A percentile compares a stretch with the other conserved stretches of the same genome.
These are phyloP conservation scores for Philotrypesis tridentata DNA, from an alignment of 1,140 invertebrate genomes.

Conservation along the genomic window DNA sequence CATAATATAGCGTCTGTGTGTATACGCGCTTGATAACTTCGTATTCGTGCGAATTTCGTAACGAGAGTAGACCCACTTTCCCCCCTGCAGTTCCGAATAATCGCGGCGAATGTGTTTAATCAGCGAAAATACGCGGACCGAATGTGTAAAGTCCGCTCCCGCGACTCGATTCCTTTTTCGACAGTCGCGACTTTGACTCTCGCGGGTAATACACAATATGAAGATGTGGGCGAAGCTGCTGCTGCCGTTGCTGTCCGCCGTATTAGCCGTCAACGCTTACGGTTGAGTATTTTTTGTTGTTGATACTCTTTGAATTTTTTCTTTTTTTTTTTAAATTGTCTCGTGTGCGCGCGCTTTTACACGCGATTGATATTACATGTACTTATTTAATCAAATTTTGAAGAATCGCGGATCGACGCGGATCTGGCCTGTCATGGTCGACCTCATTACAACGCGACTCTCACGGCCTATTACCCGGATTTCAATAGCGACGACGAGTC, in stretches of 20 bases:
- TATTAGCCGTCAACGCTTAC: neutral
- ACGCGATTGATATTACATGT: neutral
- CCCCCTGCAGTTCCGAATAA: no score
- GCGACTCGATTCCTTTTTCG: neutral
- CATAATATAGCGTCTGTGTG: no score
- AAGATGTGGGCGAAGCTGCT: neutral
- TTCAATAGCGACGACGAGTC: constrained; percentile 64
- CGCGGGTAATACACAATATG: neutral
- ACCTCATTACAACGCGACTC: constrained; percentile 66
- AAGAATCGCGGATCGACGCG: neutral
- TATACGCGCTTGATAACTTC: no score
- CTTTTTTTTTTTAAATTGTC: no score
- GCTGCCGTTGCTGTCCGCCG: neutral
- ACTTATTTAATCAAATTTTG: neutral
- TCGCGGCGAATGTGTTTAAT: neutral
- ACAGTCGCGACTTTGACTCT: neutral
- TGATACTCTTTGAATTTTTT: neutral
- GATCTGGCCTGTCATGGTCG: constrained; percentile 56
- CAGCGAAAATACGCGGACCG: neutral
- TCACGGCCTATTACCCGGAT: constrained; percentile 73
- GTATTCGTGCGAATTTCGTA: neutral
- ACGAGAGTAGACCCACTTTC: constrained; percentile 10
- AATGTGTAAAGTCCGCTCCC: no score
- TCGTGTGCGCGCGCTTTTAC: no score
- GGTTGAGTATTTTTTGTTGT: constrained; percentile 10